These are phyloP conservation scores for Pharmacophagus antenor DNA, from an alignment of 2,888 invertebrate species.

Conservation along the genomic window DNA sequence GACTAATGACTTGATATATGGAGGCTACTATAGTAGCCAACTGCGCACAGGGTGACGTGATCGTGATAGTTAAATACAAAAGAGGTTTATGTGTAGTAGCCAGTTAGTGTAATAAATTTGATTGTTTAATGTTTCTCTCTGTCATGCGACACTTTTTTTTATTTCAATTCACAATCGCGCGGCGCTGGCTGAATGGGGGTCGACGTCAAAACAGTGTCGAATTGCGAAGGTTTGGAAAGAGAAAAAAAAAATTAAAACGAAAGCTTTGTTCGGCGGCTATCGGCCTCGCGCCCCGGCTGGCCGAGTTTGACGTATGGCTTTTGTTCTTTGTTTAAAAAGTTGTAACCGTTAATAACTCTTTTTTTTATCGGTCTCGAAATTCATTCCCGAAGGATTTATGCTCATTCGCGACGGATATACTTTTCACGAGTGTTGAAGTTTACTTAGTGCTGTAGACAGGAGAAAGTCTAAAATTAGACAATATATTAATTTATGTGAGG, in stretches of 20 bases:
- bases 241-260: too few species aligned
- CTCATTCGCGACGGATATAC: too few species aligned
- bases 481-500: too few species aligned
- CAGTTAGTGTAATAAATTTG: too few species aligned
- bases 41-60: too few species aligned
- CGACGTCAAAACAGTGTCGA: slow-evolving; percentile 62
- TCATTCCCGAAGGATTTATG: slow-evolving; percentile 22
- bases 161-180: slow-evolving; percentile 10
- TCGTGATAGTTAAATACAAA: too few species aligned
- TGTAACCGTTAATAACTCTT: slow-evolving; percentile 47
- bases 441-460: too few species aligned
- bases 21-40: too few species aligned
- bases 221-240: slow-evolving; percentile 44
- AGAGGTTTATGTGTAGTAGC: too few species aligned
- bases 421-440: too few species aligned
- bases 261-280: slow-evolving; percentile 56
- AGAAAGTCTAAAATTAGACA: too few species aligned
- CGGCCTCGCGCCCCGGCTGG: slow-evolving; percentile 31
- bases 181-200: slow-evolving; percentile 43
- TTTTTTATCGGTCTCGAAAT: slow-evolving; percentile 12
- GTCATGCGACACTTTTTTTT: slow-evolving; percentile 18
- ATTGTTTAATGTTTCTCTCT: neutral
- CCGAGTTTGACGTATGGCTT: slow-evolving; percentile 56
- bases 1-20: too few species aligned
- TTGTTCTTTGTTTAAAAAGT: slow-evolving; percentile 61